A percentile compares a stretch with the other conserved stretches of the same genome.
These are phyloP conservation scores for Lycaena phlaeas DNA, from an alignment of 2,888 invertebrate genomes.

Conservation along the genomic window DNA sequence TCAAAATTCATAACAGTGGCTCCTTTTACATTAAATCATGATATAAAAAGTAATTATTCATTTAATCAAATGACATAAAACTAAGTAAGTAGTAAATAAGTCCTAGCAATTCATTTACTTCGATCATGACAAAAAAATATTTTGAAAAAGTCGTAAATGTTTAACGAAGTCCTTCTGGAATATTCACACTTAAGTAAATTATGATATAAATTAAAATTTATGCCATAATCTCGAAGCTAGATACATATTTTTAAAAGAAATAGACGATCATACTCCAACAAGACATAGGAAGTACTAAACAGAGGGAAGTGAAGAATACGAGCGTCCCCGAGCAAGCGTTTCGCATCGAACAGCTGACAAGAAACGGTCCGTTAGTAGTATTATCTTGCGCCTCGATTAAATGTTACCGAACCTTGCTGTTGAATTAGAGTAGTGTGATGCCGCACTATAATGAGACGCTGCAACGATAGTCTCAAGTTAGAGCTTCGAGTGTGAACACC, in stretches of 20 bases:
- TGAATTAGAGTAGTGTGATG: slow-evolving; percentile 68
- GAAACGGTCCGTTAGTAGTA: slow-evolving; percentile 50
- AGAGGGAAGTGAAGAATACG: not conserved
- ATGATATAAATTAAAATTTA: not conserved
- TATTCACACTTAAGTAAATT: not conserved
- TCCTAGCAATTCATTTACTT: too few species aligned
- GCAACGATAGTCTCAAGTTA: slow-evolving; percentile 49
- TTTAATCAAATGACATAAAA: too few species aligned
- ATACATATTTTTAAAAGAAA: not conserved
- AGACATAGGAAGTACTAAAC: slow-evolving; percentile 13
- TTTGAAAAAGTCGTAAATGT: not conserved
- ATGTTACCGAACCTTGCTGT: slow-evolving; percentile 63
- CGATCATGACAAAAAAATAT: too few species aligned
- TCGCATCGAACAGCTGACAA: slow-evolving; percentile 22
- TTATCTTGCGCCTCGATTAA: slow-evolving; percentile 63
- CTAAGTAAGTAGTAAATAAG: too few species aligned
- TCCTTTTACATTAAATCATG: too few species aligned
- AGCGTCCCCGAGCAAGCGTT: slow-evolving; percentile 1
- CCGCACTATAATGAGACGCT: slow-evolving; percentile 57
- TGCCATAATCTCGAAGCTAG: not conserved
- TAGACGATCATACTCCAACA: slow-evolving; percentile 15
- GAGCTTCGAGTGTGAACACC: slow-evolving; percentile 63
- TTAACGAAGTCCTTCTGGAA: not conserved
- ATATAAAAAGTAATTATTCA: too few species aligned
- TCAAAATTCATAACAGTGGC: too few species aligned